Evolutionary conservation across 2,888 invertebrate genomes (phyloP).

Genomic region (Synanthedon andrenaeformis): DNA sequence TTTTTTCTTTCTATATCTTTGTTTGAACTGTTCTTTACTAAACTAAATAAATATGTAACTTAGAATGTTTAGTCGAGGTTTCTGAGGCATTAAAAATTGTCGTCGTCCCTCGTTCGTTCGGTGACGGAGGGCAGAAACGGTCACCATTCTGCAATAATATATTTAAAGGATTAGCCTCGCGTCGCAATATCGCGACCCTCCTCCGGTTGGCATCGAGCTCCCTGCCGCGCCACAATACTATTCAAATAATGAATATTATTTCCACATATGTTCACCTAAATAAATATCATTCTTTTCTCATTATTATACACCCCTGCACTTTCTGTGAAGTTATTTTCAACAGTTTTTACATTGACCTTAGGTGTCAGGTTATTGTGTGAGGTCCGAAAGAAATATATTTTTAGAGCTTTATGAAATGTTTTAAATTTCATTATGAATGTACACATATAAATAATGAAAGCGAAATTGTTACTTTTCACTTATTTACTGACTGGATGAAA

Average conservation of each 20-base stretch:
- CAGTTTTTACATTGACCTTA: slow-evolving; percentile 27
- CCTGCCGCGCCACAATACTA: slow-evolving; percentile 39
- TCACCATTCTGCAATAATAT: slow-evolving; percentile 65
- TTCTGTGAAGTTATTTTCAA: slow-evolving; percentile 55
- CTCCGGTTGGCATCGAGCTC: slow-evolving; percentile 18
- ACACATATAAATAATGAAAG: too few species aligned
- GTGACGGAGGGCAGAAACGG: slow-evolving; percentile 41
- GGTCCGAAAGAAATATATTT: too few species aligned
- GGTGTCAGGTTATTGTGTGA: too few species aligned
- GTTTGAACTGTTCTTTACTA: background rate
- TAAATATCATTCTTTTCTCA: slow-evolving; percentile 63
- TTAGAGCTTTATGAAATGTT: too few species aligned
- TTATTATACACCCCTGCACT: slow-evolving; percentile 47
- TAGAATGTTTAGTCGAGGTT: slow-evolving; percentile 57
- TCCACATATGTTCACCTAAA: slow-evolving; percentile 69
- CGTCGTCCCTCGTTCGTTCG: slow-evolving; percentile 33
- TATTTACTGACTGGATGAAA: too few species aligned
- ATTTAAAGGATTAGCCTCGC: slow-evolving; percentile 68
- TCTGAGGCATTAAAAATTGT: slow-evolving; percentile 52
- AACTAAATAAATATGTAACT: slow-evolving; percentile 18
- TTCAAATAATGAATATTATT: slow-evolving; percentile 69
- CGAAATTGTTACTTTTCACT: too few species aligned
- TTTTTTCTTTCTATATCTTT: too few species aligned
- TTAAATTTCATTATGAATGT: too few species aligned
- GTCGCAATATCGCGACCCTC: slow-evolving; percentile 67